Evolutionary conservation across 2,797 vertebrate genomes (phyloP), one percentile per base, ranked within the genome.

Genomic region (Gobionotothen gibberifrons): DNA sequence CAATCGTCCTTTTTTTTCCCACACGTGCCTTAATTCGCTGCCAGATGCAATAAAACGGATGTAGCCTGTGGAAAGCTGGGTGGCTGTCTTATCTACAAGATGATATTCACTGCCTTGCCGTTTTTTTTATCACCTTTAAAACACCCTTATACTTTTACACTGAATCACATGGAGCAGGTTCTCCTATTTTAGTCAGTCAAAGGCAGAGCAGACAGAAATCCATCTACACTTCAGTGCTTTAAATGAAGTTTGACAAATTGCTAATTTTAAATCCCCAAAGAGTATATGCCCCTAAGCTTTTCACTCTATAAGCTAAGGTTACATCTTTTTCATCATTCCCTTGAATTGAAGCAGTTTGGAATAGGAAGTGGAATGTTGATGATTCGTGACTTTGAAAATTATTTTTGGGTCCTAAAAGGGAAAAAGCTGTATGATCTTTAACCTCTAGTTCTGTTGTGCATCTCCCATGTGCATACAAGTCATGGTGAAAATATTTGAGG

Each of bases 21-120:
- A 80, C 88, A 86, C 78, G 81, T 81, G 90, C 93, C 94, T 96
- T 96, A 96, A 97, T 96, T 96, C 93, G 89, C 94, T 95, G 95
- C 95, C 94, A 95, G 94, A 94, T 83, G 86, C 87, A 94, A 94
- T 94, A 94, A 95, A 94, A 93, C 79, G 85, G 74, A 92, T 90
- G 90, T 88, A 92, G 92, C 92, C 90, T 89, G 90, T 92, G 94
- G 94, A 95, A 90, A 95, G 84, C 79, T 79, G 83, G 86, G 89
- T 76, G 83, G 90, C 91, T 94, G 93, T 95, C 92, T 95, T 96
- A 94, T 92, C 90, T 91, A 87, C 87, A 85, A 89, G 92, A 93
- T 93, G 90, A 93, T 93, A 94, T 92, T 93, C 91, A 91, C 88
- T 90, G 90, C 88, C 89, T 82, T 86, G 81, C 76, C 92, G 95